Evolutionary conservation across 1,140 invertebrate genomes (phyloP).

Genomic region (Drosophila punjabiensis): DNA sequence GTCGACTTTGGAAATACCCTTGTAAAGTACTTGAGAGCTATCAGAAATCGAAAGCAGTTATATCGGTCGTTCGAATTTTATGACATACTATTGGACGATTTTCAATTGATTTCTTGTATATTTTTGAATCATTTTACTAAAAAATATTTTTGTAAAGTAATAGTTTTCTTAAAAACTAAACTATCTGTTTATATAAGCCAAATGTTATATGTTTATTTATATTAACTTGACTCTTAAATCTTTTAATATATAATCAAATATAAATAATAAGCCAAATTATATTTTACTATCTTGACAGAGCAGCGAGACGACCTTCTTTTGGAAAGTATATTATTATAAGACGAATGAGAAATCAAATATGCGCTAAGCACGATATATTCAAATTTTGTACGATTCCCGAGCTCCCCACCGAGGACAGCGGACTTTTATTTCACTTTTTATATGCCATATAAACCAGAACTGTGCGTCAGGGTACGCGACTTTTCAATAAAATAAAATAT

Average conservation of each 20-base stretch:
- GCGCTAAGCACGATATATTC: conserved; percentile 82
- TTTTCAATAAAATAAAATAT: conserved; percentile 68
- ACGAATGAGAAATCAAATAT: conserved; percentile 76
- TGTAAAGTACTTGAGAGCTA: not conserved
- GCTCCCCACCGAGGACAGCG: conserved; percentile 36
- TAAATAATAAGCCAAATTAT: not conserved
- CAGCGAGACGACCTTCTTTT: not conserved
- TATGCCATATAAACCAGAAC: conserved; percentile 51
- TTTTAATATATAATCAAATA: not conserved
- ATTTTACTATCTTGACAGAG: not conserved
- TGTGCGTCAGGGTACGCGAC: conserved; percentile 27
- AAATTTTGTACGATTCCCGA: conserved; percentile 66
- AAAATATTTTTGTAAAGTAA: too few species aligned
- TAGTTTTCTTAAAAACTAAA: not conserved
- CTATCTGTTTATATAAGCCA: not conserved
- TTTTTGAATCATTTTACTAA: not conserved
- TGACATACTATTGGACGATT: too few species aligned
- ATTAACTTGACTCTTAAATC: too few species aligned
- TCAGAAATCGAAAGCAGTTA: too few species aligned
- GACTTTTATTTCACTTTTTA: conserved; percentile 51
- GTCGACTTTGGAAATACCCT: conserved; percentile 4
- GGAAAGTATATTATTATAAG: conserved; percentile 25
- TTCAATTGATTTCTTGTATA: too few species aligned
- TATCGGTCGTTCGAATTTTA: too few species aligned
- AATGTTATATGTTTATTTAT: not conserved